phyloP scores from a whole-genome alignment of 2,113 vertebrate species.

The Isurus oxyrinchus region DNA sequence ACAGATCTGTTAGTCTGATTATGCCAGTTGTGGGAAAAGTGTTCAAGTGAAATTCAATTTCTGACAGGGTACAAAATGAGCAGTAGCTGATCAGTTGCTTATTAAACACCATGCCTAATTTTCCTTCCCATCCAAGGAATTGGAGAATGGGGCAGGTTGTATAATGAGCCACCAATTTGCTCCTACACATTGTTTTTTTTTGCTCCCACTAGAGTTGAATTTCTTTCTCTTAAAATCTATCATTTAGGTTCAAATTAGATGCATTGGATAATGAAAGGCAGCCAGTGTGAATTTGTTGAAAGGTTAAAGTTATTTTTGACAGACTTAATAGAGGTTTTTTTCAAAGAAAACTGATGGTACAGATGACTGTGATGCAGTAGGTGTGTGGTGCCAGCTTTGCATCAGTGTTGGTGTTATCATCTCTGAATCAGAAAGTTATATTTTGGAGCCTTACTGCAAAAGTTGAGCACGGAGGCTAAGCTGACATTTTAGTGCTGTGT shows the following conservation, averaged over 20 bases:
- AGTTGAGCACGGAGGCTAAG: not conserved
- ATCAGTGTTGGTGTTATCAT: not conserved
- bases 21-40: not conserved
- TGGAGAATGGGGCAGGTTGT: not conserved
- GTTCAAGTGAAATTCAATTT: not conserved
- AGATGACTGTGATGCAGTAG: not conserved
- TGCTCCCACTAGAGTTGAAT: not conserved
- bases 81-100: not conserved
- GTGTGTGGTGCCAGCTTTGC: not conserved
- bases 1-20: not conserved
- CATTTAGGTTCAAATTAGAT: not conserved
- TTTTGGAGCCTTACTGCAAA: not conserved
- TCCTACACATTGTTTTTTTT: not conserved
- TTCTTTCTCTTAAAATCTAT: not conserved
- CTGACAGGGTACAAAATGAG: not conserved
- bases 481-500: not conserved
- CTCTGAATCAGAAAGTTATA: not conserved
- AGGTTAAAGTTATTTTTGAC: not conserved
- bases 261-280: not conserved
- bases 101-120: not conserved
- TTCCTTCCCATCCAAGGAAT: not conserved
- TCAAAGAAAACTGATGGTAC: not conserved
- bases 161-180: not conserved
- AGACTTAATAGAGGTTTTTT: not conserved
- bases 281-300: not conserved